Percentiles rank a stretch among this genome's conserved stretches.
Evolutionary conservation across 2,797 vertebrate genomes (phyloP).

Genomic region (Gymnopithys bicolor): DNA sequence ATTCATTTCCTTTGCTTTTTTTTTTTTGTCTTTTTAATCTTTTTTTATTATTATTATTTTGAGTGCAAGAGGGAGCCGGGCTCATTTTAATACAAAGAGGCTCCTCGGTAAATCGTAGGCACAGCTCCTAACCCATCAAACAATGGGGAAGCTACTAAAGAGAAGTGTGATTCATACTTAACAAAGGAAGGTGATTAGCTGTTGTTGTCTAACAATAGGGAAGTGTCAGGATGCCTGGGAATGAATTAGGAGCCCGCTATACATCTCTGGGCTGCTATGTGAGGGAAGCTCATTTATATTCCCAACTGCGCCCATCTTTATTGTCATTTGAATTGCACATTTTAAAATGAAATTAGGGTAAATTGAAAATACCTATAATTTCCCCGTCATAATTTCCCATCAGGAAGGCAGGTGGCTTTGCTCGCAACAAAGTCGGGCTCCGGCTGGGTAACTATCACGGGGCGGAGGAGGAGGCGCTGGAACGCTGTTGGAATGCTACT

Average conservation of each 20-base stretch:
- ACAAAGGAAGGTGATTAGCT: constrained; percentile 65
- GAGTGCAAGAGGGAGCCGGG: not conserved
- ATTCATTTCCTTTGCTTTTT: constrained; percentile 40
- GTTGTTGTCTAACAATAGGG: constrained; percentile 55
- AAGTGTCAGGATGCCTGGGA: constrained; percentile 50
- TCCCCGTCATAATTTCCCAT: constrained; percentile 41
- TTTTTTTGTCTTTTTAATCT: not conserved
- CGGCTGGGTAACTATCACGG: not conserved
- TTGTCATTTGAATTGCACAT: constrained; percentile 58
- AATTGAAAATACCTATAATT: constrained; percentile 61
- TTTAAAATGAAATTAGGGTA: constrained; percentile 54
- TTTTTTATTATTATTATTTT: not conserved
- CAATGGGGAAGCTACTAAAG: constrained; percentile 67
- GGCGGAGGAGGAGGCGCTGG: not conserved
- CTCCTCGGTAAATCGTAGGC: constrained; percentile 46
- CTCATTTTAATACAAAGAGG: constrained; percentile 48
- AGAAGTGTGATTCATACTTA: constrained; percentile 54
- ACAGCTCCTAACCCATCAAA: constrained; percentile 60
- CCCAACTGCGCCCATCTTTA: constrained; percentile 36
- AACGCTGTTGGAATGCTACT: fast-evolving
- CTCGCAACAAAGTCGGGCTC: not conserved
- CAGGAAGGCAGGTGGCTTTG: constrained; percentile 38
- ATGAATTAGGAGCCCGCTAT: constrained; percentile 37
- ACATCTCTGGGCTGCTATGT: constrained; percentile 22
- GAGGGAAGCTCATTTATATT: constrained; percentile 37